Conservation (phyloP, 2,113 vertebrate species). For the Peromyscus polionotus region DNA sequence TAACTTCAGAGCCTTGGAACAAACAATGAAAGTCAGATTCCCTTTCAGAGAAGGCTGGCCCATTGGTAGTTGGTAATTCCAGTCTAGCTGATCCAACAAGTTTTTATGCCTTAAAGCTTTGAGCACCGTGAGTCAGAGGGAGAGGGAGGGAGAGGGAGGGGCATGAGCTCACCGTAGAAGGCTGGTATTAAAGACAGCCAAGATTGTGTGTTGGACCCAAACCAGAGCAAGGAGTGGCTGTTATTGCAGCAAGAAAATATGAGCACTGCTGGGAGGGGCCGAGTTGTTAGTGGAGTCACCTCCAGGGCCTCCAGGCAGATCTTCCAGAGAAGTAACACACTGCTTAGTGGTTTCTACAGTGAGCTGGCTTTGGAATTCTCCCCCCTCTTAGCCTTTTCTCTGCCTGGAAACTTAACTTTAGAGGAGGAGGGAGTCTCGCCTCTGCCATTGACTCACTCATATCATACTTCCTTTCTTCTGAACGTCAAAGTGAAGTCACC, state of each 20-base stretch:
- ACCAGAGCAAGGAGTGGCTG: slow-evolving; percentile 74
- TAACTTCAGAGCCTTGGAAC: slow-evolving; percentile 17
- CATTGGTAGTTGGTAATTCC: slow-evolving; percentile 38
- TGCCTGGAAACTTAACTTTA: slow-evolving; percentile 61
- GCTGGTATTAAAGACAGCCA: slow-evolving; percentile 64
- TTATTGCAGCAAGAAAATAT: slow-evolving; percentile 58
- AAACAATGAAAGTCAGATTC: slow-evolving; percentile 74
- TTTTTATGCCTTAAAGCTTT: slow-evolving; percentile 73
- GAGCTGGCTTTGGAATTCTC: slow-evolving; percentile 37
- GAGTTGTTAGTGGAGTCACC: neutral
- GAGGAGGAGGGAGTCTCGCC: neutral
- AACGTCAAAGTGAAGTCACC: neutral
- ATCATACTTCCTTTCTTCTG: slow-evolving; percentile 42
- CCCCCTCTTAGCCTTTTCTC: slow-evolving; percentile 39
- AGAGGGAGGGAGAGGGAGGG: slow-evolving; percentile 67
- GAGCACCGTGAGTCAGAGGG: slow-evolving; percentile 71
- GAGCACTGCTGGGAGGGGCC: neutral
- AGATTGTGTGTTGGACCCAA: slow-evolving; percentile 62
- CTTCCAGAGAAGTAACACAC: neutral
- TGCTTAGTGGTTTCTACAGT: neutral
- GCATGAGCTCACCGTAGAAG: slow-evolving; percentile 67
- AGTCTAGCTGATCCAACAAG: slow-evolving; percentile 72
- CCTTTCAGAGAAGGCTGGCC: slow-evolving; percentile 71
- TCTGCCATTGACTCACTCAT: slow-evolving; percentile 27
- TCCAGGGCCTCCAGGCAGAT: neutral